Evolutionary conservation across 2,888 invertebrate genomes (phyloP).

Genomic region (Cheilosia vernalis): DNA sequence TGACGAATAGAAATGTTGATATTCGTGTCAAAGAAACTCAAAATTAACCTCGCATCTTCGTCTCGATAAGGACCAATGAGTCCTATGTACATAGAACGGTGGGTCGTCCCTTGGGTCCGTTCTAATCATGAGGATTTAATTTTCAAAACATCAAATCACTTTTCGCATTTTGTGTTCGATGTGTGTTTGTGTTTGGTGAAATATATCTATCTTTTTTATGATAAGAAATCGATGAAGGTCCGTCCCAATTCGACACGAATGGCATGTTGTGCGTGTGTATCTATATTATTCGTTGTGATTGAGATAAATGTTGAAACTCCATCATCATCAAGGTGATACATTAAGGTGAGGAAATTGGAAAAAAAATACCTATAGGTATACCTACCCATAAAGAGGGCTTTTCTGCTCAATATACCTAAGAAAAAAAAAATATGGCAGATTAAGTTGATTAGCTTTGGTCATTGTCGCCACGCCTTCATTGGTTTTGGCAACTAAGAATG

Average conservation of each 20-base stretch:
- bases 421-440: too few species aligned
- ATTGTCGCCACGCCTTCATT: too few species aligned
- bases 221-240: slow-evolving; percentile 44
- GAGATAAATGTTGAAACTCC: slow-evolving; percentile 67
- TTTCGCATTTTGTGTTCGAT: slow-evolving; percentile 26
- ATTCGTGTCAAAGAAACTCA: slow-evolving; percentile 33
- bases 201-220: slow-evolving; percentile 33
- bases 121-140: slow-evolving; percentile 28
- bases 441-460: too few species aligned
- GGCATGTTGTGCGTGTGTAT: slow-evolving; percentile 16
- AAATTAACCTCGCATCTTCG: neutral
- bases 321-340: slow-evolving; percentile 47
- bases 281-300: slow-evolving; percentile 43
- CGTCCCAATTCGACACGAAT: slow-evolving; percentile 41
- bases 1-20: slow-evolving; percentile 16
- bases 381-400: neutral
- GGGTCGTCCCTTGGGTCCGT: slow-evolving; percentile 20
- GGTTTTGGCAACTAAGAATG: too few species aligned
- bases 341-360: slow-evolving; percentile 66
- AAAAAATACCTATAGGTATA: neutral
- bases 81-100: too few species aligned
- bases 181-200: slow-evolving; percentile 1
- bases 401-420: neutral
- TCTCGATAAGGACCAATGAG: neutral
- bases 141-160: slow-evolving; percentile 48